These are phyloP conservation scores for Callimorpha dominula DNA, from an alignment of 2,888 invertebrate genomes.

Conservation along the genomic window DNA sequence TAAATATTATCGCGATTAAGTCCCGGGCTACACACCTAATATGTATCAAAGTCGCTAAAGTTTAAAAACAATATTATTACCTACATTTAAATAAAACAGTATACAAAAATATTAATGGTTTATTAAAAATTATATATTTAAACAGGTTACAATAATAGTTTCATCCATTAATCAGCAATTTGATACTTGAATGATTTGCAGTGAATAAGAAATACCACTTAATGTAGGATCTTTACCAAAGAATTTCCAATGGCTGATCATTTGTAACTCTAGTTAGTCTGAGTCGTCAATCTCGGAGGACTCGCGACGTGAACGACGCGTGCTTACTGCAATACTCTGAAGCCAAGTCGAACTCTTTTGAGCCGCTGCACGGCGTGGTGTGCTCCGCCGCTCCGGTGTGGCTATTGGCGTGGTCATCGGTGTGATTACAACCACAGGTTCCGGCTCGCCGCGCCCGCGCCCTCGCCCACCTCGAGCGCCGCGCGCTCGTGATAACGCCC, in stretches of 20 bases:
- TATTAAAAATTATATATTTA: slow-evolving; percentile 3
- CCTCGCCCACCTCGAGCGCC: slow-evolving; percentile 38
- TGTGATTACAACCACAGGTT: slow-evolving; percentile 49
- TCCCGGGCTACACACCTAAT: too few species aligned
- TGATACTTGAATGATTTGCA: slow-evolving; percentile 3
- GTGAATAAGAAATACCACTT: background rate
- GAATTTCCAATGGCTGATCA: background rate
- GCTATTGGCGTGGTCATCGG: slow-evolving; percentile 49
- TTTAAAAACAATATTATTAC: too few species aligned
- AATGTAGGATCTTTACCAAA: background rate
- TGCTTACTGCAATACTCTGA: slow-evolving; percentile 63
- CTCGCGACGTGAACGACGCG: slow-evolving; percentile 60
- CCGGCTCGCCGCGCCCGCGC: slow-evolving; percentile 40
- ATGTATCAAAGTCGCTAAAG: too few species aligned
- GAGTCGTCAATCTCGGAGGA: slow-evolving; percentile 77
- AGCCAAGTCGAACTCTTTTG: slow-evolving; percentile 72
- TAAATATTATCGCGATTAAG: too few species aligned
- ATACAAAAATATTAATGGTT: background rate
- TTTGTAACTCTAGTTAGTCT: slow-evolving; percentile 56
- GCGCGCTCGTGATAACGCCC: slow-evolving; percentile 43
- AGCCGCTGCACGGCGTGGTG: slow-evolving; percentile 75
- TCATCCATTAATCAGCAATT: background rate
- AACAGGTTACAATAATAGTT: slow-evolving; percentile 7
- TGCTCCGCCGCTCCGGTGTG: slow-evolving; percentile 70
- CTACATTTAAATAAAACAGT: background rate